A percentile compares a stretch with the other conserved stretches of the same genome.
Evolutionary conservation across 1,140 invertebrate genomes (phyloP).

Genomic region (Camponotus pennsylvanicus): DNA sequence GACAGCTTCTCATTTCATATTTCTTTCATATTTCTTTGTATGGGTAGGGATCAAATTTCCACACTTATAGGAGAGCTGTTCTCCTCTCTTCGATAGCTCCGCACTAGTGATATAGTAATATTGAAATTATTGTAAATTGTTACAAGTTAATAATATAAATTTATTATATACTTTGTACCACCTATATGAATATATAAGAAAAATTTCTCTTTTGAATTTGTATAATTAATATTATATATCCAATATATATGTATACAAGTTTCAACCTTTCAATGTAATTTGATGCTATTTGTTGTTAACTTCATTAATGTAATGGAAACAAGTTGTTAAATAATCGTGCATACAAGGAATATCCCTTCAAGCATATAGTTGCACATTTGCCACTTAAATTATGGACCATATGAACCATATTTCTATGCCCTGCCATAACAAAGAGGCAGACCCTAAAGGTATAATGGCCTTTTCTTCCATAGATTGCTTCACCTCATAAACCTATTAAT

Average conservation of each 20-base stretch:
- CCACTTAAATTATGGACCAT: constrained; percentile 50
- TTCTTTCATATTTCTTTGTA: constrained; percentile 70
- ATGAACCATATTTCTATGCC: constrained; percentile 80
- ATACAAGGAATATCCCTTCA: constrained; percentile 7
- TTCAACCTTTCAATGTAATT: constrained; percentile 10
- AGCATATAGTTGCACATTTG: constrained; percentile 49
- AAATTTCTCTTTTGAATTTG: background rate
- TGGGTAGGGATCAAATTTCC: constrained; percentile 75
- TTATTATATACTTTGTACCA: background rate
- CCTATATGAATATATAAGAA: background rate
- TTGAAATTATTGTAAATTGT: constrained; percentile 25
- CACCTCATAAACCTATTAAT: constrained; percentile 76
- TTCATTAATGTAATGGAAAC: background rate
- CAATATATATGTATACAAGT: background rate
- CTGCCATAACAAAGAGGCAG: constrained; percentile 74
- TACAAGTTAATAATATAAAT: background rate
- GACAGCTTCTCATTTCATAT: constrained; percentile 85
- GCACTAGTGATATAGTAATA: constrained; percentile 7
- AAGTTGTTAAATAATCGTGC: constrained; percentile 1
- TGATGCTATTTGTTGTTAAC: background rate
- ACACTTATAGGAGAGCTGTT: constrained; percentile 40
- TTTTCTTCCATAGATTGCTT: constrained; percentile 73
- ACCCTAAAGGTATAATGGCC: constrained; percentile 68
- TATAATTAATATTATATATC: background rate
- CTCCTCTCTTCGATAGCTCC: background rate